Evolutionary conservation across 1,140 invertebrate species (phyloP).

Genomic region (Hypsibius dujardini): DNA sequence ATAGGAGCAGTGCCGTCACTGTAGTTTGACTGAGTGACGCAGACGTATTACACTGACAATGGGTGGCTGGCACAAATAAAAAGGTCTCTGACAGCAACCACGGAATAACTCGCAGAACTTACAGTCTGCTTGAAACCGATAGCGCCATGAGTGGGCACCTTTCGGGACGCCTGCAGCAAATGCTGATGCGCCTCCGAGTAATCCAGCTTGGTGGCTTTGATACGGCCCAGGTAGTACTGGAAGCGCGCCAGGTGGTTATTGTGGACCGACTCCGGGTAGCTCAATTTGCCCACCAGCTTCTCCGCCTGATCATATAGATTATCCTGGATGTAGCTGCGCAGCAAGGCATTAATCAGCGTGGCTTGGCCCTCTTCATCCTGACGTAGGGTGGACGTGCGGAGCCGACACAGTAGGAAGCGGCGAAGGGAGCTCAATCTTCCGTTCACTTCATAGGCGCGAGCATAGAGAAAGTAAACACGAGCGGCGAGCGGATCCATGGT

Average conservation of each 20-base stretch:
- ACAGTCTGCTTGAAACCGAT: slow-evolving; percentile 95
- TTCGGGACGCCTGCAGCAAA: slow-evolving; percentile 71
- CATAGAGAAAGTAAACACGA: slow-evolving; percentile 9
- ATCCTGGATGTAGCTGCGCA: slow-evolving; percentile 86
- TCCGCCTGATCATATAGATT: slow-evolving; percentile 73
- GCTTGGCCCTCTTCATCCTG: slow-evolving; percentile 95
- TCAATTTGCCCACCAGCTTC: slow-evolving; percentile 85
- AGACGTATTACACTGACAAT: no score
- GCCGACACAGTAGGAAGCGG: slow-evolving; percentile 63
- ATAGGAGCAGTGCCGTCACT: no score
- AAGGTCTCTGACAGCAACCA: no score
- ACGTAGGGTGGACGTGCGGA: slow-evolving; percentile 78
- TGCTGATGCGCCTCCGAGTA: slow-evolving; percentile 92
- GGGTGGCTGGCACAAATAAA: no score
- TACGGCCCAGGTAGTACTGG: slow-evolving; percentile 80
- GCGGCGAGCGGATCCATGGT: background rate
- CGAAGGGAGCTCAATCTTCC: slow-evolving; percentile 20
- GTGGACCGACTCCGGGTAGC: slow-evolving; percentile 79
- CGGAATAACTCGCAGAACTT: no score
- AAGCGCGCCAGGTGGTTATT: slow-evolving; percentile 98
- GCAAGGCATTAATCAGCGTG: slow-evolving; percentile 78
- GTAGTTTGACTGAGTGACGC: no score
- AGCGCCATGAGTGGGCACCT: slow-evolving; percentile 87
- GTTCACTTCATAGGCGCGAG: slow-evolving; percentile 7
- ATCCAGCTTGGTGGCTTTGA: slow-evolving; percentile 87